Conservation (phyloP, 2,888 invertebrate species). For the Branchellion lobata region DNA sequence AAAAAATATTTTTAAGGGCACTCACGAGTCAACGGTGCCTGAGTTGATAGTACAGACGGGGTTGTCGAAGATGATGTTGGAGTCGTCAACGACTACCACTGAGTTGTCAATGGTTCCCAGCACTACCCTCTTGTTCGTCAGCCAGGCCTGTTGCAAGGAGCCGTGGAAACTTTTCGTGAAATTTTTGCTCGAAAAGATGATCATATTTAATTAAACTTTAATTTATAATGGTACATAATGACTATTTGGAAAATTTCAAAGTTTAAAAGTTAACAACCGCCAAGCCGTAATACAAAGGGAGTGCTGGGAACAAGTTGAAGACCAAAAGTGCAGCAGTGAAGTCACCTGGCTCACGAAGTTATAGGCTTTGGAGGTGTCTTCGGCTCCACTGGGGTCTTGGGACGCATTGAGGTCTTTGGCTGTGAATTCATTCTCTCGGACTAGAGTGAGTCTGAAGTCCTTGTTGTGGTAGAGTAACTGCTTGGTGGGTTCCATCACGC, state of each 20-base stretch:
- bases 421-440: background rate
- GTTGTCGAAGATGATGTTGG: background rate
- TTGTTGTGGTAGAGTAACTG: background rate
- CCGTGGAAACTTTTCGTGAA: background rate
- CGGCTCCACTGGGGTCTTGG: no score
- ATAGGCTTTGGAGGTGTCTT: no score
- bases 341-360: no score
- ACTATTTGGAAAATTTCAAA: no score
- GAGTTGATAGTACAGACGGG: constrained; percentile 23
- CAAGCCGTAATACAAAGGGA: no score
- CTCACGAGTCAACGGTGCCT: constrained; percentile 31
- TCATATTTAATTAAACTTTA: no score
- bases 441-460: background rate
- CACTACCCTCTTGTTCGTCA: background rate
- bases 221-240: no score
- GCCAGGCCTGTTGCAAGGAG: constrained; percentile 24
- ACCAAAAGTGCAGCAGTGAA: no score
- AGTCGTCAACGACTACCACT: background rate
- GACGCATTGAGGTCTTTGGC: background rate
- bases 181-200: no score
- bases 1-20: no score
- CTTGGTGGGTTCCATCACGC: constrained; percentile 2
- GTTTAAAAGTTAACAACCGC: no score
- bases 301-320: no score
- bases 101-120: constrained; percentile 5